Evolutionary conservation across 2,888 invertebrate species (phyloP).

Genomic region (Cepaea hortensis): DNA sequence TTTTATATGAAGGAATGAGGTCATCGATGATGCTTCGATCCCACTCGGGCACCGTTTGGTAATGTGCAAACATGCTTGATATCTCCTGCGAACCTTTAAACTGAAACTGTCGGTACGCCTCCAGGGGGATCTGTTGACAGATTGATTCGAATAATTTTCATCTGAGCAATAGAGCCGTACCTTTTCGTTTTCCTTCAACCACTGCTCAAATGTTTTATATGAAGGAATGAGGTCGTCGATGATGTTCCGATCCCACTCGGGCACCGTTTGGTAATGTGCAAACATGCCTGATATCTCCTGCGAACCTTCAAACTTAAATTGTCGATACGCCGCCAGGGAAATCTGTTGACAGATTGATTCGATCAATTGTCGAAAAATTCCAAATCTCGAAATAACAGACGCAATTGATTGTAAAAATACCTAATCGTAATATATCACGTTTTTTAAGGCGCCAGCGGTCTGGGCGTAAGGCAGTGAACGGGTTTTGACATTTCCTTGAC

Average conservation of each 20-base stretch:
- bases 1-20: constrained; percentile 10
- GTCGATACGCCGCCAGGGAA: not conserved
- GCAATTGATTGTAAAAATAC: too few species aligned
- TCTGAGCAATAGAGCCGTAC: not conserved
- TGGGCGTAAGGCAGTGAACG: too few species aligned
- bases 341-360: constrained; percentile 3
- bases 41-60: constrained; percentile 21
- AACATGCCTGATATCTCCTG: constrained; percentile 35
- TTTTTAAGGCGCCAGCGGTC: too few species aligned
- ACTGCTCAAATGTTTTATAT: constrained; percentile 20
- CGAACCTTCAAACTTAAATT: constrained; percentile 28
- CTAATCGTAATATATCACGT: too few species aligned
- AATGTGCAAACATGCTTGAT: constrained; percentile 33
- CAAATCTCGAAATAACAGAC: too few species aligned
- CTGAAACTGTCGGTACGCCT: not conserved
- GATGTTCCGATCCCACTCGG: constrained; percentile 21
- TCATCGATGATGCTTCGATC: constrained; percentile 3
- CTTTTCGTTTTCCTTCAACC: constrained; percentile 34
- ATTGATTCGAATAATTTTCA: too few species aligned
- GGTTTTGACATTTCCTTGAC: too few species aligned
- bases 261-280: constrained; percentile 13
- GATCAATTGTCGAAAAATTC: too few species aligned
- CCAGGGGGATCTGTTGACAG: constrained; percentile 14
- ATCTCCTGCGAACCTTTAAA: constrained; percentile 34
- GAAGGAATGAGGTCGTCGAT: constrained; percentile 21